These are phyloP conservation scores for Sceloporus tristichus DNA, from an alignment of 2,113 vertebrate species.

Conservation along the genomic window DNA sequence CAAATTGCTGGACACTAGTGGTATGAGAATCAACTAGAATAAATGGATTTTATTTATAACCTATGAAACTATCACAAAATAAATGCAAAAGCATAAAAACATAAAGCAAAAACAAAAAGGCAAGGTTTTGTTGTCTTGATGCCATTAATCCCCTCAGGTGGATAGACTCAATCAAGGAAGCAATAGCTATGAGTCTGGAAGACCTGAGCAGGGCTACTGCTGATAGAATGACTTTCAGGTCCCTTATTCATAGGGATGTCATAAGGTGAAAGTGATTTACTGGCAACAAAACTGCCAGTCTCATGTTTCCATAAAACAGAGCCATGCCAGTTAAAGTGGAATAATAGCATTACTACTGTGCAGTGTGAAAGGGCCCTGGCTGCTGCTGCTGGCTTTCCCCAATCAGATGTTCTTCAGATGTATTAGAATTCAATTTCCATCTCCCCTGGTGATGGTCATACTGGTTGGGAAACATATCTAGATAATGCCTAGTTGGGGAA, in stretches of 20 bases:
- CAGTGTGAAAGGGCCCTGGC: no score
- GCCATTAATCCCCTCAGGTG: background rate
- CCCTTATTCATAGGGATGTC: no score
- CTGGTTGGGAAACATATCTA: background rate
- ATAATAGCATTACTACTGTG: background rate
- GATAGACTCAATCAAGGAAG: no score
- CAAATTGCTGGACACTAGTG: background rate
- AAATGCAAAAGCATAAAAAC: background rate
- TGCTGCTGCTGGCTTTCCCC: background rate
- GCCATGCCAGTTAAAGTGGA: background rate
- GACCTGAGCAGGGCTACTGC: no score
- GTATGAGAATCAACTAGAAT: background rate
- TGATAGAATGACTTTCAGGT: no score
- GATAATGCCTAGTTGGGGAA: no score
- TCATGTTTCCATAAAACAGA: no score
- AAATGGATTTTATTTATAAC: background rate
- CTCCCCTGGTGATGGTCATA: background rate
- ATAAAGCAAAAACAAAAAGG: background rate
- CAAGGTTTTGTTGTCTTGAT: background rate
- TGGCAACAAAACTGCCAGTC: no score
- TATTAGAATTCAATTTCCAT: background rate
- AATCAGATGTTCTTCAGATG: background rate
- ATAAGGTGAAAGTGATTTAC: no score
- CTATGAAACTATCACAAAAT: background rate
- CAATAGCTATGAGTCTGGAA: no score